phyloP scores from a whole-genome alignment of 2,113 vertebrate species.

The Pseudonaja textilis region DNA sequence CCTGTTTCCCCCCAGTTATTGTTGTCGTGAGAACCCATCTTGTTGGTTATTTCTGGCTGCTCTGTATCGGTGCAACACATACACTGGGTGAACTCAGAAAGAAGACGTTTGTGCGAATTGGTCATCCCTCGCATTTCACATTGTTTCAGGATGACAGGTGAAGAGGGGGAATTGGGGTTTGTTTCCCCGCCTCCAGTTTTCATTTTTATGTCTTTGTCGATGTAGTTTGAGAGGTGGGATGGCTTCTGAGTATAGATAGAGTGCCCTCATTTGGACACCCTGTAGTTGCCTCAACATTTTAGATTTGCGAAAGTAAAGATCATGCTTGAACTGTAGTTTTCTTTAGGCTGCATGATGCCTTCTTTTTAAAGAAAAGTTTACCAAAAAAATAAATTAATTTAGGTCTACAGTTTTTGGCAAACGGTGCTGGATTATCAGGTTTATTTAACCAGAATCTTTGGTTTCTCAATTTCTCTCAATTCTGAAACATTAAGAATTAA shows the following conservation, averaged over 20 bases:
- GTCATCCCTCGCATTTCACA: too few species aligned
- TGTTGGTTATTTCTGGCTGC: neutral
- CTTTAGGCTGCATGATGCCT: too few species aligned
- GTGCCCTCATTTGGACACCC: neutral
- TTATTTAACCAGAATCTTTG: neutral
- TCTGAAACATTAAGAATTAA: neutral
- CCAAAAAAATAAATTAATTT: too few species aligned
- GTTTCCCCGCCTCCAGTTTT: neutral
- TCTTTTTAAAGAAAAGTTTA: too few species aligned
- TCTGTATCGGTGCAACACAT: neutral
- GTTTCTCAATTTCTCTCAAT: neutral
- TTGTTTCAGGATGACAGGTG: too few species aligned
- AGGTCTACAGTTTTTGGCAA: neutral
- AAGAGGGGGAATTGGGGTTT: too few species aligned
- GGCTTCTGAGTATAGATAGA: neutral
- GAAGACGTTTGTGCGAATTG: neutral
- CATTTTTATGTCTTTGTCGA: neutral
- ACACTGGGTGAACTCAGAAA: too few species aligned
- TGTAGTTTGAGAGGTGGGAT: neutral
- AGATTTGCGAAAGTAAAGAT: too few species aligned
- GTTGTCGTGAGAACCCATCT: too few species aligned
- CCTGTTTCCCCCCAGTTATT: too few species aligned
- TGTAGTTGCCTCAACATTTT: neutral
- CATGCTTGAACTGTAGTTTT: too few species aligned
- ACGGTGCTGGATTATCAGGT: neutral